Conservation (phyloP, 2,888 invertebrate species). For the Timandra comae region DNA sequence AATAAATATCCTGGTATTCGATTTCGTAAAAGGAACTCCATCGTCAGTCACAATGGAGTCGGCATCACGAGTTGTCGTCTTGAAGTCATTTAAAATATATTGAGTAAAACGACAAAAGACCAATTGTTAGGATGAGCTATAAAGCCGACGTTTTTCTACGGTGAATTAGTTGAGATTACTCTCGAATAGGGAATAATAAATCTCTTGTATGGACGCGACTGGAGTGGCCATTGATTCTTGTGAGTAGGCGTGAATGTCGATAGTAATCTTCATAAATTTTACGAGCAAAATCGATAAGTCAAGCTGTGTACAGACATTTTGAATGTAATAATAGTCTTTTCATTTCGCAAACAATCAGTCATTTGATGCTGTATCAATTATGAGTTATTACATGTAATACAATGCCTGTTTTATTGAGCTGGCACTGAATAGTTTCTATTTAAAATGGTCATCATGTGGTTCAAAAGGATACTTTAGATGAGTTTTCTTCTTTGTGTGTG, state of each 20-base stretch:
- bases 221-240: slow-evolving; percentile 61
- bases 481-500: too few relatives aligned
- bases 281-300: slow-evolving; percentile 46
- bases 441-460: slow-evolving; percentile 19
- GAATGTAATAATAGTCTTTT: slow-evolving; percentile 23
- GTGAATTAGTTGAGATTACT: slow-evolving; percentile 72
- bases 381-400: slow-evolving; percentile 32
- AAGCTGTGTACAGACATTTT: slow-evolving; percentile 33
- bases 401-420: slow-evolving; percentile 19
- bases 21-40: slow-evolving; percentile 50
- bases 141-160: slow-evolving; percentile 66
- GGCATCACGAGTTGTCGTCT: slow-evolving; percentile 50
- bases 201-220: slow-evolving; percentile 47
- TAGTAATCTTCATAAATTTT: slow-evolving; percentile 70
- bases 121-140: slow-evolving; percentile 62
- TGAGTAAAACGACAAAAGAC: slow-evolving; percentile 59
- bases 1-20: slow-evolving; percentile 16
- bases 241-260: slow-evolving; percentile 60
- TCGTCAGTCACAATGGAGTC: slow-evolving; percentile 61
- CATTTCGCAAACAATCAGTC: slow-evolving; percentile 49
- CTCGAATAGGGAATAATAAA: slow-evolving; percentile 70
- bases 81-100: slow-evolving; percentile 73
- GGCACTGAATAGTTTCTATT: too few relatives aligned
- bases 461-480: neutral
- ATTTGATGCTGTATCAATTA: slow-evolving; percentile 34